Conservation (phyloP, 2,797 vertebrate genomes). For the Pangasius djambal region DNA sequence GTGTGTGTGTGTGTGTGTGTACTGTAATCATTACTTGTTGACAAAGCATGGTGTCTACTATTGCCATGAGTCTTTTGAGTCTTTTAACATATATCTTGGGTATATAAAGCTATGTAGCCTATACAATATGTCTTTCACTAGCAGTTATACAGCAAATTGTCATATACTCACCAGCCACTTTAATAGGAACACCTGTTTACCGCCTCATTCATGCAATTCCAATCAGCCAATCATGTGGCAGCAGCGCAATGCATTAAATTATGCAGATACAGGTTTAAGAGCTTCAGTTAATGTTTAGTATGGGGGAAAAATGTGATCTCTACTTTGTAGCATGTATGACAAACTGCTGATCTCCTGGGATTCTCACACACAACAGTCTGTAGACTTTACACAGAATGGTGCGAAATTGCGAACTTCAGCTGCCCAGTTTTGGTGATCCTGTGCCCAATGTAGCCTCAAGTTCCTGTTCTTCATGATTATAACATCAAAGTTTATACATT, state of each 20-base stretch:
- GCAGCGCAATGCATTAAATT: background rate
- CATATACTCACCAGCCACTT: background rate
- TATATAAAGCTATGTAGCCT: background rate
- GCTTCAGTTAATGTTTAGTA: background rate
- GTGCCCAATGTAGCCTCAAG: background rate
- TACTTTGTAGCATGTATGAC: background rate
- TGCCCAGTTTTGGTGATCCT: background rate
- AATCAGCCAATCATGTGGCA: background rate
- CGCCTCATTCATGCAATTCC: too few species aligned
- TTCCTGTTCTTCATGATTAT: background rate
- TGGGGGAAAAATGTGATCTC: background rate
- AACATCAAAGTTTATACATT: background rate
- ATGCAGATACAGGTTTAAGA: background rate
- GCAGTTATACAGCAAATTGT: background rate
- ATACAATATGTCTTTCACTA: background rate
- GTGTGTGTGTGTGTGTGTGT: slow-evolving; percentile 25
- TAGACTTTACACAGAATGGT: background rate
- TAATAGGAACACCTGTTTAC: background rate
- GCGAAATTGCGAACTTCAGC: background rate
- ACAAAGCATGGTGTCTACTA: background rate
- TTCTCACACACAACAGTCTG: background rate
- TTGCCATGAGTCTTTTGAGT: background rate
- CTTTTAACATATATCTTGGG: background rate
- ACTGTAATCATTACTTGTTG: slow-evolving; percentile 4
- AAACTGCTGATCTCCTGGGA: background rate